A percentile compares a stretch with the other conserved stretches of the same genome.
phyloP scores from a whole-genome alignment of 2,113 vertebrate species.

The Corvus hawaiiensis region DNA sequence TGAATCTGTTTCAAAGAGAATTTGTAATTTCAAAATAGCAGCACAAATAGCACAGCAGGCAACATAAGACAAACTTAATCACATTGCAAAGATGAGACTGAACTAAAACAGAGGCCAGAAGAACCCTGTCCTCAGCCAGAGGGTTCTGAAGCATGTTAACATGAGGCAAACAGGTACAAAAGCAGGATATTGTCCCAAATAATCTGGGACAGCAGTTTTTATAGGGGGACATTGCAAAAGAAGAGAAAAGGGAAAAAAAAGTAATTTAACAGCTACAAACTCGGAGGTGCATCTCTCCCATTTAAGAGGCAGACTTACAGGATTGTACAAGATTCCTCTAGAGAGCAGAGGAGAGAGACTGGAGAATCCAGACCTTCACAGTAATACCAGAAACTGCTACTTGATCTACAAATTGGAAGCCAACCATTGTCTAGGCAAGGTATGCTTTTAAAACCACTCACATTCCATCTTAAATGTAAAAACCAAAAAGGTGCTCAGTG shows the following conservation, averaged over 20 bases:
- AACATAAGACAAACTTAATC: neutral
- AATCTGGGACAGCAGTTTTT: neutral
- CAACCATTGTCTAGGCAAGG: neutral
- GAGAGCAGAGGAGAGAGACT: neutral
- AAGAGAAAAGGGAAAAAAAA: neutral
- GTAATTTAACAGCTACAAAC: neutral
- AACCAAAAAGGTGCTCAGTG: neutral
- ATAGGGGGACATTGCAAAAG: neutral
- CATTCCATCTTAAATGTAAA: neutral
- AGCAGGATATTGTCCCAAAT: neutral
- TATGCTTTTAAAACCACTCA: neutral
- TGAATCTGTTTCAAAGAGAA: neutral
- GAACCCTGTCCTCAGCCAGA: neutral
- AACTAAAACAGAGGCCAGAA: neutral
- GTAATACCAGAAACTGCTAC: neutral
- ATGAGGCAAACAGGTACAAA: neutral
- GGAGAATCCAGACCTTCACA: neutral
- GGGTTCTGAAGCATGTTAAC: neutral
- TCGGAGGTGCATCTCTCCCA: neutral
- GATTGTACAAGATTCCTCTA: neutral
- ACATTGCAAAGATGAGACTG: neutral
- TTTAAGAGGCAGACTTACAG: neutral
- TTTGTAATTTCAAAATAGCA: neutral
- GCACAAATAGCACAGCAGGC: neutral
- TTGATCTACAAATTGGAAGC: neutral